Evolutionary conservation across 1,140 invertebrate species (phyloP).

Genomic region (Venustaconcha ellipsiformis): DNA sequence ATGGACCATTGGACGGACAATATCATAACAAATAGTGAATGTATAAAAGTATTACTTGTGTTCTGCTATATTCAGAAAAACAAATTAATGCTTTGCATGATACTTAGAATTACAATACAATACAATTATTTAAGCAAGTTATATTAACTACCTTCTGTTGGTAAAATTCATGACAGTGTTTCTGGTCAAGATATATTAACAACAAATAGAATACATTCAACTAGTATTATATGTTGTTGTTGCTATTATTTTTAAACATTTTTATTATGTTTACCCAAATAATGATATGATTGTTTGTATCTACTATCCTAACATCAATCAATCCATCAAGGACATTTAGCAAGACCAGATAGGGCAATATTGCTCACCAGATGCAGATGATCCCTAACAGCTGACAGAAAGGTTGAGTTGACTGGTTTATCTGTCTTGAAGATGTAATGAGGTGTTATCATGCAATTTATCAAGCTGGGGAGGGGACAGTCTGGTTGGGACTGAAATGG

Average conservation of each 20-base stretch:
- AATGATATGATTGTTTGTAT: neutral
- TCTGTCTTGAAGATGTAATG: slow-evolving; percentile 42
- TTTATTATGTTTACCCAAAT: neutral
- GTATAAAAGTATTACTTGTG: neutral
- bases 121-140: too few species aligned
- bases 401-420: slow-evolving; percentile 40
- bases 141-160: too few species aligned
- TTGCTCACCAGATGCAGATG: slow-evolving; percentile 46
- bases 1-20: too few species aligned
- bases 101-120: too few species aligned
- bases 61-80: too few species aligned
- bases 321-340: neutral
- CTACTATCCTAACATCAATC: neutral
- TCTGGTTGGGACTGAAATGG: slow-evolving; percentile 49
- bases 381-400: slow-evolving; percentile 39
- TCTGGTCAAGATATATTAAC: neutral
- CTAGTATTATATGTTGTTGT: neutral
- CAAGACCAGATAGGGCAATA: neutral
- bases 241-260: neutral
- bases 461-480: slow-evolving; percentile 46
- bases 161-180: too few species aligned
- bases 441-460: slow-evolving; percentile 46
- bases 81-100: too few species aligned
- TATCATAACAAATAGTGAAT: neutral
- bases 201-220: neutral